Percentiles rank a stretch among this genome's conserved stretches.
Evolutionary conservation across 1,140 invertebrate species (phyloP).

Genomic region (Tribolium madens): DNA sequence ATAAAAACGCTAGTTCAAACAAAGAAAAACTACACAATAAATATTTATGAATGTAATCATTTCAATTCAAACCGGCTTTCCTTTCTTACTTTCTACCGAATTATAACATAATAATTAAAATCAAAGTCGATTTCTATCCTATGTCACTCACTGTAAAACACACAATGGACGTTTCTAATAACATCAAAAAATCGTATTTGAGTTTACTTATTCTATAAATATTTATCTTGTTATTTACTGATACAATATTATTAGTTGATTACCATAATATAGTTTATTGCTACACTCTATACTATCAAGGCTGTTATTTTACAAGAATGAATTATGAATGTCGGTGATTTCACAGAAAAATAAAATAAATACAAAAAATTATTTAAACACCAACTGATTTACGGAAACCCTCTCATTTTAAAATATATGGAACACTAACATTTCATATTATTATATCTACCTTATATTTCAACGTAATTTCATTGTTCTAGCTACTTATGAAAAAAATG

Average conservation of each 20-base stretch:
- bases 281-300: background rate
- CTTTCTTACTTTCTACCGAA: background rate
- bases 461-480: no score
- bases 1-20: background rate
- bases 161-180: background rate
- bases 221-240: slow-evolving; percentile 23
- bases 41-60: background rate
- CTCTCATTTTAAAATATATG: no score
- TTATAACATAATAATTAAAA: background rate
- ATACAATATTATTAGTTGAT: slow-evolving; percentile 17
- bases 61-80: background rate
- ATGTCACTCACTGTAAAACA: background rate
- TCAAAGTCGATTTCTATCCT: background rate
- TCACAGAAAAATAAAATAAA: background rate
- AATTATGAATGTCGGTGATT: background rate
- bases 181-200: background rate
- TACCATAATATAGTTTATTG: background rate
- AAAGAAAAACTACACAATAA: background rate
- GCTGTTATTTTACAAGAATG: background rate
- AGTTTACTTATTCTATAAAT: slow-evolving; percentile 1
- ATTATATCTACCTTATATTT: no score
- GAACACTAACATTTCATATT: no score
- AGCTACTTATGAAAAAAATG: no score
- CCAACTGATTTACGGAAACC: no score
- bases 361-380: background rate